Evolutionary conservation across 2,113 vertebrate genomes (phyloP).

Genomic region (Spea multiplicata): DNA sequence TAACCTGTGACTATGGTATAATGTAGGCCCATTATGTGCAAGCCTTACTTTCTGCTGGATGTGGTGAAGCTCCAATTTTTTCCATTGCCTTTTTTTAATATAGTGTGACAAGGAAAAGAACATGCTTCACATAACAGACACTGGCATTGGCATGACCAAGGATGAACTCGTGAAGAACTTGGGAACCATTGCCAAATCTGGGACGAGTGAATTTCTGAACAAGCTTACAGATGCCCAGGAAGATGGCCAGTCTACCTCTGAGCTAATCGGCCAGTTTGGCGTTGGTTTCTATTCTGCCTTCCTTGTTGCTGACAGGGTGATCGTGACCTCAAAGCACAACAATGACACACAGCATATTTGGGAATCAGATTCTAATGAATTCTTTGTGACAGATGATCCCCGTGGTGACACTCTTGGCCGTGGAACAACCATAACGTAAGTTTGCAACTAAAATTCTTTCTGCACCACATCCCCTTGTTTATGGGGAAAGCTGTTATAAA

Average conservation of each 20-base stretch:
- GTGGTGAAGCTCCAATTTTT: too few species aligned
- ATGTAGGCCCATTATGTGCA: too few species aligned
- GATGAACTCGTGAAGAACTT: constrained; percentile 93
- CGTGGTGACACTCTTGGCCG: constrained; percentile 90
- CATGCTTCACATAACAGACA: constrained; percentile 96
- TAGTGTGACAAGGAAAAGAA: constrained; percentile 98
- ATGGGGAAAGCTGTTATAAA: too few species aligned
- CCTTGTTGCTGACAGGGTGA: constrained; percentile 95
- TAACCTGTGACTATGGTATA: too few species aligned
- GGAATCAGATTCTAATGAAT: constrained; percentile 96
- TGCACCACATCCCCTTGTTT: too few species aligned
- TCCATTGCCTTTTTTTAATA: too few species aligned
- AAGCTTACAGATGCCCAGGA: constrained; percentile 89
- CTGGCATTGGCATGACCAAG: constrained; percentile 96
- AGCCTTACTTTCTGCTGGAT: too few species aligned
- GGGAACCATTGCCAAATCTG: constrained; percentile 97
- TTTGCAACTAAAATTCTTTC: constrained; percentile 31
- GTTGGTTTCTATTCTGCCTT: constrained; percentile 98
- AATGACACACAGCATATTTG: constrained; percentile 96
- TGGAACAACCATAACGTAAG: constrained; percentile 94
- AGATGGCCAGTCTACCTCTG: constrained; percentile 91
- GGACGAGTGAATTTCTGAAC: constrained; percentile 97
- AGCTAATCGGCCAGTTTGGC: constrained; percentile 97
- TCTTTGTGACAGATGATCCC: constrained; percentile 90
- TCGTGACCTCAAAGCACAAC: constrained; percentile 97